These are phyloP conservation scores for Dascillus cervinus DNA, from an alignment of 2,888 invertebrate species.

Conservation along the genomic window DNA sequence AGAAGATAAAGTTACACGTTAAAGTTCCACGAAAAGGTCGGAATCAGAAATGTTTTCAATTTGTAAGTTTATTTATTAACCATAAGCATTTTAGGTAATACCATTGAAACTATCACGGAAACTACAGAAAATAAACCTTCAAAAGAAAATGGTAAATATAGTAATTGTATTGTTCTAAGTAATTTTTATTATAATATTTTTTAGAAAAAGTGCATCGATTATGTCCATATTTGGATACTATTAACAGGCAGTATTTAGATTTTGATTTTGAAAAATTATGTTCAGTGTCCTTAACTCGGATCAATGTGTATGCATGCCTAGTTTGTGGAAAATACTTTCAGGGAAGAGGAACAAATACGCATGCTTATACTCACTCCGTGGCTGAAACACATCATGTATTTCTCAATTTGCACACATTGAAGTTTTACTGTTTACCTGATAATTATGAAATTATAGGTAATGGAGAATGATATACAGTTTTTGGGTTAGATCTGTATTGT, in stretches of 20 bases:
- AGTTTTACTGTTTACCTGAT: conserved; percentile 98
- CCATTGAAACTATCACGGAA: too few species aligned
- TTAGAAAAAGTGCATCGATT: conserved; percentile 33
- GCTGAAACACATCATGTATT: conserved; percentile 98
- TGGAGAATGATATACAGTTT: conserved; percentile 15
- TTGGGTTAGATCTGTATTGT: conserved; percentile 1
- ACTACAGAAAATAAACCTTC: too few species aligned
- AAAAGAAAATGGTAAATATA: conserved; percentile 6
- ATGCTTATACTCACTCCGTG: conserved; percentile 98
- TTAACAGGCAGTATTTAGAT: conserved; percentile 92
- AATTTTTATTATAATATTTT: conserved; percentile 5
- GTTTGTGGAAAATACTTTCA: conserved; percentile 99
- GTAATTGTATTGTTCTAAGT: conserved; percentile 7
- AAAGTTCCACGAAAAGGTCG: too few species aligned
- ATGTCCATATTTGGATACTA: conserved; percentile 97
- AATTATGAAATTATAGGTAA: conserved; percentile 98
- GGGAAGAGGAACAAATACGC: conserved; percentile 95
- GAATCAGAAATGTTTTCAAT: too few species aligned
- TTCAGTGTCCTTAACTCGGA: conserved; percentile 93
- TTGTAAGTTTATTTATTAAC: too few species aligned
- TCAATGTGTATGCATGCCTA: conserved; percentile 98
- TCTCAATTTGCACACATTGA: conserved; percentile 89
- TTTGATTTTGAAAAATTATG: conserved; percentile 99
- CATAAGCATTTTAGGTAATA: too few species aligned
- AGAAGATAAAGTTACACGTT: too few species aligned